Evolutionary conservation across 2,113 vertebrate species (phyloP), one percentile per base, ranked within the genome.

Genomic region (Alligator mississippiensis): DNA sequence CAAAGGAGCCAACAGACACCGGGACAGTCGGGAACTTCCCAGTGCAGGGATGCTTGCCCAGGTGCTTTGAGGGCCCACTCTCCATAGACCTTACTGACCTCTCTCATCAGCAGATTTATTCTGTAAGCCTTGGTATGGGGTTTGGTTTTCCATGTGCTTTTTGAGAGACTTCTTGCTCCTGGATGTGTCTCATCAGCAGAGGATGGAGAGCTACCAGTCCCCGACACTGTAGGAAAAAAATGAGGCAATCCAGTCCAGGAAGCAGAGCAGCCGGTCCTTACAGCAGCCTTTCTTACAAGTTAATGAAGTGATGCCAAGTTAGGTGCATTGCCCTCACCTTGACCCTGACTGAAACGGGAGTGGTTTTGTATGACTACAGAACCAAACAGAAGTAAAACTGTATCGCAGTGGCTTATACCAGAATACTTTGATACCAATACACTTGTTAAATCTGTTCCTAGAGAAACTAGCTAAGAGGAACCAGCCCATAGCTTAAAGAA

Each of bases 1-100:
- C 85, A 0, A 0, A 66, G 80, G 55, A 81, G 27, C 60, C 84
- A 77, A 14, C 34, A 82, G 1, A 4, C 60, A 57, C 6, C 0
- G 0, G 30, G 28, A 15, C 34, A 75, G 68, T 79, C 80, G 94
- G 95, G 91, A 97, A 87, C 77, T 59, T 60, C 55, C 66, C 75
- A 64, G 87, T 90, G 34, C n/a, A 70, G n/a, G n/a, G 82, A 64
- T 27, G 91, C 91, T 93, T 93, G 94, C 93, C 93, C 88, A 61
- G 80, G 60, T 24, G 77, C 22, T 64, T 59, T 0, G 2, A 79
- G 78, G 84, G 27, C 70, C 84, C 87, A 34, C 66, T n/a, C n/a
- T 76, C 76, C 70, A 11, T 9, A 17, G 64, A 85, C 61, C 60
- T 79, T 55, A 25, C 59, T 96, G 95, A 94, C 88, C 93, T 93